These are phyloP conservation scores for Diadegma fenestrale DNA, from an alignment of 2,888 invertebrate genomes.

Conservation along the genomic window DNA sequence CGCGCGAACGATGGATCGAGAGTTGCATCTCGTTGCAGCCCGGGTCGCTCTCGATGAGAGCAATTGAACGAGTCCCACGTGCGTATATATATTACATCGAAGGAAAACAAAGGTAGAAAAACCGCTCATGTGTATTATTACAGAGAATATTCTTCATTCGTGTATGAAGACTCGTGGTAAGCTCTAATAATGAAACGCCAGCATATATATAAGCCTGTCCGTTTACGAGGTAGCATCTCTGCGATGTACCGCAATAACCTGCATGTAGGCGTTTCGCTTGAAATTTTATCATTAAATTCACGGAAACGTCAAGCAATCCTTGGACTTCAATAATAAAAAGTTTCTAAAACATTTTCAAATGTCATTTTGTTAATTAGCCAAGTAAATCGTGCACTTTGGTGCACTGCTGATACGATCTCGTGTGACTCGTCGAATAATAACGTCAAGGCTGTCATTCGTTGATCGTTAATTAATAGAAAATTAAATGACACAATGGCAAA, in stretches of 20 bases:
- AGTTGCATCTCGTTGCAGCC: constrained; percentile 44
- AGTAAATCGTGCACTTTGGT: neutral
- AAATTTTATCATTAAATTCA: constrained; percentile 43
- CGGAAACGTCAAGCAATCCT: constrained; percentile 12
- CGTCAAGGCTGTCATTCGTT: neutral
- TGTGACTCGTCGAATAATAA: constrained; percentile 2
- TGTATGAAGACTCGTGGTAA: constrained; percentile 41
- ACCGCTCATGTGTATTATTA: constrained; percentile 45
- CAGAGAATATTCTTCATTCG: constrained; percentile 14
- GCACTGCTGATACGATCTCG: too few relatives aligned
- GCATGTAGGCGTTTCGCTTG: constrained; percentile 64
- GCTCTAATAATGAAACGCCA: constrained; percentile 61
- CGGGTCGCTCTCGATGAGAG: constrained; percentile 46
- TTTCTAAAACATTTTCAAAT: neutral
- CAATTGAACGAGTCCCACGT: constrained; percentile 66
- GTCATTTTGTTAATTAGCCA: neutral
- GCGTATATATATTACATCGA: constrained; percentile 17
- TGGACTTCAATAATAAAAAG: neutral
- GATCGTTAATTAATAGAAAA: constrained; percentile 1
- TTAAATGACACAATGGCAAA: neutral
- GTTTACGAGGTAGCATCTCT: constrained; percentile 64
- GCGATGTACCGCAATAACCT: constrained; percentile 39
- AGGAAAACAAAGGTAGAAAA: constrained; percentile 30
- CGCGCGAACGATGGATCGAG: constrained; percentile 41
- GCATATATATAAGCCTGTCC: constrained; percentile 42